Base-by-base conservation (phyloP, 2,888 invertebrate genomes). In the Callyntrura sp. region DNA sequence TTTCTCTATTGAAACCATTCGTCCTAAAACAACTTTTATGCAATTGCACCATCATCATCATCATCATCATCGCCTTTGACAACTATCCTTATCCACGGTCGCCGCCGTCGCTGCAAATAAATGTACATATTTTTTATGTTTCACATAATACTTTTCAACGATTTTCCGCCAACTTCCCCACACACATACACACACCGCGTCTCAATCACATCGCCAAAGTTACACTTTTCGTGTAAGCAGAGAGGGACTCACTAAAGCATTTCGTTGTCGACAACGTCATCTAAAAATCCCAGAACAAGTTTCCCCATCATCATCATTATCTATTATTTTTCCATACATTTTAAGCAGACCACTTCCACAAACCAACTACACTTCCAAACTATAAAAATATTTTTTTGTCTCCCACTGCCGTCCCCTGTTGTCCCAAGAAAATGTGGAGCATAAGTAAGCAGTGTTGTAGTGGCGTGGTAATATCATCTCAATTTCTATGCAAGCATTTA, bases 1-100 rank as follows among this genome's bases (percentile, higher is more conserved):
- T n/a, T n/a, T 68, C 12, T 35, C 35, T 68, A n/a, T 35, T 68
- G n/a, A 62, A 62, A 12, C 23, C 23, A 62, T 25, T 25, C 8
- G n/a, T n/a, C n/a, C n/a, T 57, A 6, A 17, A 17, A 25, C 6
- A 25, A 3, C 62, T 68, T 70, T 11, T n/a, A 70, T 45, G 43
- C 70, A 70, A 70, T 70, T 70, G 70, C 70, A 70, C 45, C 70
- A 70, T 20, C 9, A 45, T 45, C n/a, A n/a, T n/a, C n/a, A n/a
- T n/a, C n/a, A n/a, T n/a, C n/a, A n/a, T n/a, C n/a, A n/a, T n/a
- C n/a, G n/a, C n/a, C n/a, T n/a, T n/a, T n/a, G n/a, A n/a, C n/a
- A n/a, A n/a, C n/a, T n/a, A n/a, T n/a, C n/a, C n/a, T n/a, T n/a
- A n/a, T n/a, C n/a, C n/a, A n/a, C n/a, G n/a, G n/a, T n/a, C 11